These are phyloP conservation scores for Channa striata DNA, from an alignment of 2,797 vertebrate genomes.

Conservation along the genomic window DNA sequence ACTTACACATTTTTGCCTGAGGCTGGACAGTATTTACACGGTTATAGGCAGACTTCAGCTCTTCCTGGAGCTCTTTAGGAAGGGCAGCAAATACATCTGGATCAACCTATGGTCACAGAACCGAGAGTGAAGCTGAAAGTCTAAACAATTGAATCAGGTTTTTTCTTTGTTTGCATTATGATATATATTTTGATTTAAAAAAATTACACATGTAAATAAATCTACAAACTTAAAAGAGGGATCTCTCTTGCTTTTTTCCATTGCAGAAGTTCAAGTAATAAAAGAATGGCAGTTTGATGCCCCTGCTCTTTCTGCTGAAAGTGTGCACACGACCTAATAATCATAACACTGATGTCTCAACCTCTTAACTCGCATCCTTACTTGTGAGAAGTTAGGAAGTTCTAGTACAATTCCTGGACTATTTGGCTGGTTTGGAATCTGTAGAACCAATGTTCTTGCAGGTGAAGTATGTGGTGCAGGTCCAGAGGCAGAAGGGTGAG, in stretches of 20 bases:
- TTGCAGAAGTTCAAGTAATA: no score
- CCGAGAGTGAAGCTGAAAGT: background rate
- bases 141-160: background rate
- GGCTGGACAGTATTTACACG: constrained; percentile 80
- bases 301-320: background rate
- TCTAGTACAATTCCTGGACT: constrained; percentile 91
- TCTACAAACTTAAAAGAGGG: no score
- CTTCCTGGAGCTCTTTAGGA: constrained; percentile 94
- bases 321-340: background rate
- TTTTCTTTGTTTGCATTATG: background rate
- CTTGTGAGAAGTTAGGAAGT: constrained; percentile 95
- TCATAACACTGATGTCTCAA: background rate
- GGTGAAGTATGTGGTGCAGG: constrained; percentile 77
- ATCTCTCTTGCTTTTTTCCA: no score
- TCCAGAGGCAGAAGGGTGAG: constrained; percentile 71
- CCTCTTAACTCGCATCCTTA: constrained; percentile 44
- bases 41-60: constrained; percentile 92
- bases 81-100: constrained; percentile 97
- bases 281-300: background rate
- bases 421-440: constrained; percentile 91
- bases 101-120: constrained; percentile 86
- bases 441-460: constrained; percentile 88
- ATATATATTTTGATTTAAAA: background rate
- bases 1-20: constrained; percentile 81
- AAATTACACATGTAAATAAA: background rate